Evolutionary conservation across 2,888 invertebrate species (phyloP).

Genomic region (Eucera pruinosa): DNA sequence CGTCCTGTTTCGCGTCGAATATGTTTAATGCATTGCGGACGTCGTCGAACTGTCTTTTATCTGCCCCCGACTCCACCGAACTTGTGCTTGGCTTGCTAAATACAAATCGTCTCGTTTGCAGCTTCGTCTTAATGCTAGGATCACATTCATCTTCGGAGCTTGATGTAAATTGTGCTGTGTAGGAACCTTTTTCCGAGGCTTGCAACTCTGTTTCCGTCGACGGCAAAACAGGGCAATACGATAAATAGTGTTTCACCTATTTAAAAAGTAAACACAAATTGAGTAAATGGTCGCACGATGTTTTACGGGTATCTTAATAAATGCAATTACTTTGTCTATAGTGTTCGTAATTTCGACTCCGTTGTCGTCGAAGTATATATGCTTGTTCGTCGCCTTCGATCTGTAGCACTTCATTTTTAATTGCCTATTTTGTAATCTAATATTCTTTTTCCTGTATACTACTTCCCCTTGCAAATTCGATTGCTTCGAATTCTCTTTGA

Average conservation of each 20-base stretch:
- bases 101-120: conserved; percentile 75
- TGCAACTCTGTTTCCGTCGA: conserved; percentile 71
- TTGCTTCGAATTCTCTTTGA: conserved; percentile 75
- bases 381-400: conserved; percentile 85
- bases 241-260: conserved; percentile 77
- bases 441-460: conserved; percentile 88
- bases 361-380: conserved; percentile 89
- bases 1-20: conserved; percentile 65
- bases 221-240: conserved; percentile 72
- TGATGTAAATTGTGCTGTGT: conserved; percentile 79
- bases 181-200: conserved; percentile 78
- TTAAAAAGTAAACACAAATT: conserved; percentile 26
- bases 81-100: conserved; percentile 77
- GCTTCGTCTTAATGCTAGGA: conserved; percentile 74
- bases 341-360: conserved; percentile 85
- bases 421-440: conserved; percentile 86
- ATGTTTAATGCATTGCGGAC: conserved; percentile 58
- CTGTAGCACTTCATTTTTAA: conserved; percentile 85
- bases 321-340: conserved; percentile 82
- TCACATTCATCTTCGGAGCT: conserved; percentile 82
- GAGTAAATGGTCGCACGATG: too few species aligned
- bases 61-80: conserved; percentile 73
- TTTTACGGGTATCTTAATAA: too few species aligned
- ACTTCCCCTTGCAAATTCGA: conserved; percentile 86
- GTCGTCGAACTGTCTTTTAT: conserved; percentile 52